Base-by-base conservation (phyloP, 2,797 vertebrate species). In the Crenuchus spilurus region DNA sequence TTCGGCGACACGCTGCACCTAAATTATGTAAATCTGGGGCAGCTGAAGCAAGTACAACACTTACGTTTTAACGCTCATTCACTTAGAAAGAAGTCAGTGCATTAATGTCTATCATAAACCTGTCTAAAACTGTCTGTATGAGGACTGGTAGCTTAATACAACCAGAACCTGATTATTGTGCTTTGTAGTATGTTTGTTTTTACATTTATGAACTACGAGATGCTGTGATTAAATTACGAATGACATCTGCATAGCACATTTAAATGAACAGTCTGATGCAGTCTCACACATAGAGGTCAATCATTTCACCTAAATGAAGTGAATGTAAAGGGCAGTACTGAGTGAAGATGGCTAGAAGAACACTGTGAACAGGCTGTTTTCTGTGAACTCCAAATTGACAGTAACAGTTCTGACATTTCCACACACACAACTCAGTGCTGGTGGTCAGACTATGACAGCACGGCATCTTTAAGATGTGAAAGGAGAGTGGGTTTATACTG, bases 391-490 rank as follows among this genome's bases (percentile, higher is more conserved):
- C 46, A 28, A 20, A 33, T 60, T 61, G 48, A 16, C 18, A 7
- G 4, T 24, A 39, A 67, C 14, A 46, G 26, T 42, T 31, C 16
- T 58, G 41, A 63, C 44, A 46, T 37, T 55, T 49, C 11, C 58
- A 58, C 41, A 68, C 63, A 63, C 46, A 41, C 6, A 20, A n/a
- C n/a, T 41, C 16, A 13, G 30, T 60, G 42, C 20, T 46, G 24
- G 48, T 28, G 14, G 24, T 48, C 37, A 35, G 30, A 18, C 9
- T 61, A 26, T n/a, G n/a, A n/a, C 26, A 4, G 2, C 28, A 61
- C 18, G 46, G 20, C 33, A 30, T 54, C 16, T 58, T 58, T 42
- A 74, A 24, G 48, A 69, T 35, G 30, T 44, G 16, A 6, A 52
- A 33, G 37, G 63, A 35, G 22, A 30, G 18, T 7, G 6, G 20